Evolutionary conservation across 2,888 invertebrate genomes (phyloP).

Genomic region (Pseudococcus jackbeardsleyi): DNA sequence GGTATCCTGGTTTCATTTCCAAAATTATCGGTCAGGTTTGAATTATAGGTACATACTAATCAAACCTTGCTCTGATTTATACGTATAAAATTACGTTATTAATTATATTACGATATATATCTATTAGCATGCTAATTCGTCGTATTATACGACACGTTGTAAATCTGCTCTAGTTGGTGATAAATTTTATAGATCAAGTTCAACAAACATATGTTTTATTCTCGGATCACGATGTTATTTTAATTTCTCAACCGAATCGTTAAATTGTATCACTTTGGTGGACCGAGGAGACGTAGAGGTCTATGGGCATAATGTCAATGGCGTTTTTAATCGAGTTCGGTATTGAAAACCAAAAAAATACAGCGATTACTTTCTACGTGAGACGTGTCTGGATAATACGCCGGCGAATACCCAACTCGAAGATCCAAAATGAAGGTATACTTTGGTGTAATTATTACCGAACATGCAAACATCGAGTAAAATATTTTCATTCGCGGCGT

Average conservation of each 20-base stretch:
- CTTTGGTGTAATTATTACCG: conserved; percentile 19
- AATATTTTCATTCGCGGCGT: conserved; percentile 1
- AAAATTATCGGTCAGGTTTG: background rate
- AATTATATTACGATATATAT: conserved; percentile 39
- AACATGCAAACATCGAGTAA: conserved; percentile 14
- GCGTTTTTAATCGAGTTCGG: background rate
- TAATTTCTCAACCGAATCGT: background rate
- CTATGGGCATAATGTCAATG: background rate
- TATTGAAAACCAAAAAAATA: background rate
- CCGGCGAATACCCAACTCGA: background rate
- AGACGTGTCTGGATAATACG: background rate
- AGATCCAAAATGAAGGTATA: background rate
- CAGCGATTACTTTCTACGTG: background rate
- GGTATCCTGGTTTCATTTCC: conserved; percentile 15
- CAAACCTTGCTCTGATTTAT: conserved; percentile 40
- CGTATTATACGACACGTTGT: conserved; percentile 14
- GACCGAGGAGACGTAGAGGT: background rate
- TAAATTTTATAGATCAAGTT: conserved; percentile 26
- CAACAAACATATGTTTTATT: conserved; percentile 22
- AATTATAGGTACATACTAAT: background rate
- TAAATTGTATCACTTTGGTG: background rate
- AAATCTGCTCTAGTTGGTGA: conserved; percentile 16
- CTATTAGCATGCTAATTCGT: conserved; percentile 42
- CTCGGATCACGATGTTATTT: background rate
- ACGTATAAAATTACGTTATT: conserved; percentile 30